Conservation (phyloP, 2,888 invertebrate genomes). For the Celastrina argiolus region DNA sequence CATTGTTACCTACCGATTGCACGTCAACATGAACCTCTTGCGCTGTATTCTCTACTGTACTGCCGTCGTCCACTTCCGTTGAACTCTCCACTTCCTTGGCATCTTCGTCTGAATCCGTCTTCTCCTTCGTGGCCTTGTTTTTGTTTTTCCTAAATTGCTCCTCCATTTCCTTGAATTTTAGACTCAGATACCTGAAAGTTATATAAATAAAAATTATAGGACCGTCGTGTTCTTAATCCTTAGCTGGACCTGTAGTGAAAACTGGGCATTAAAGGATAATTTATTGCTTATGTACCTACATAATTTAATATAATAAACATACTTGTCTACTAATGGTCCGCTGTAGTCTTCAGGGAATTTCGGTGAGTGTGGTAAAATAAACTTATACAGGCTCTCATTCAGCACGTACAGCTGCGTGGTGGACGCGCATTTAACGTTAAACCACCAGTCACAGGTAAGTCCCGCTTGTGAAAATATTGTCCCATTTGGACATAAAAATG, state of each 20-base stretch:
- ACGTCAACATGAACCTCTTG: slow-evolving; percentile 59
- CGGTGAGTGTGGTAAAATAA: slow-evolving; percentile 89
- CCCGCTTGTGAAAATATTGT: slow-evolving; percentile 94
- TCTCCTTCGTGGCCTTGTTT: slow-evolving; percentile 55
- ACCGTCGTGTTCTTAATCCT: not conserved
- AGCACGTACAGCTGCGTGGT: slow-evolving; percentile 91
- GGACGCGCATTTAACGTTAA: slow-evolving; percentile 90
- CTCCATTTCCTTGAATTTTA: slow-evolving; percentile 93
- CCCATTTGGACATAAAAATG: slow-evolving; percentile 92
- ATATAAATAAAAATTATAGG: not conserved
- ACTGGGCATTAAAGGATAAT: too few species aligned
- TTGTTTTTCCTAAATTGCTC: slow-evolving; percentile 86
- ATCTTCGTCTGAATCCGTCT: slow-evolving; percentile 40
- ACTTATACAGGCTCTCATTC: slow-evolving; percentile 92
- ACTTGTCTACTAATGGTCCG: slow-evolving; percentile 92
- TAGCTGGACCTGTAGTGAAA: too few species aligned
- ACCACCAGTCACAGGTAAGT: slow-evolving; percentile 95
- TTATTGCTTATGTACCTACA: too few species aligned
- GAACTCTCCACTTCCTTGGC: slow-evolving; percentile 19
- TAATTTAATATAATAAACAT: too few species aligned
- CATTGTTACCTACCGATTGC: slow-evolving; percentile 59
- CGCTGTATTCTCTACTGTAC: slow-evolving; percentile 39
- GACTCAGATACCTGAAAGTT: slow-evolving; percentile 82
- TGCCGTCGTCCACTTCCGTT: slow-evolving; percentile 19
- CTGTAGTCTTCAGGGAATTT: slow-evolving; percentile 94